phyloP scores from a whole-genome alignment of 2,797 vertebrate species.

The Hemitrygon akajei region DNA sequence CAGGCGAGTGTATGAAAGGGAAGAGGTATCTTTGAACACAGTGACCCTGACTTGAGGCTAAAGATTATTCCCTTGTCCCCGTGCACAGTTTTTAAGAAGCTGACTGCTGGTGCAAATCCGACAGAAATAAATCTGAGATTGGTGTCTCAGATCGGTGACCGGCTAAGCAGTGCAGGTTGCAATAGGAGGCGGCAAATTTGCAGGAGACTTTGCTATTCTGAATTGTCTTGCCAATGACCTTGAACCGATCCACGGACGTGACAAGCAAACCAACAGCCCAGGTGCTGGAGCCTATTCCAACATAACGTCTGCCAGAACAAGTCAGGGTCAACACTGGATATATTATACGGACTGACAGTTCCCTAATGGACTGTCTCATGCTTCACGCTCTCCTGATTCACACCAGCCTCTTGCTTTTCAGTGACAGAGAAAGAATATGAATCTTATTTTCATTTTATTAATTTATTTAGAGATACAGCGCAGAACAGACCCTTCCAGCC shows the following conservation, averaged over 20 bases:
- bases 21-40: neutral
- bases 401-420: neutral
- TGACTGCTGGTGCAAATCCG: neutral
- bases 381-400: neutral
- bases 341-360: neutral
- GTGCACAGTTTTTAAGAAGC: neutral
- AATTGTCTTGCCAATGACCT: neutral
- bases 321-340: neutral
- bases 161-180: neutral
- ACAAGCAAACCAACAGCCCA: neutral
- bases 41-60: neutral
- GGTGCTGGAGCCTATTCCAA: neutral
- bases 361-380: neutral
- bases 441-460: too few species aligned
- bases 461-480: too few species aligned
- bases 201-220: neutral
- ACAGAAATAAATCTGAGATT: neutral
- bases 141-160: too few species aligned
- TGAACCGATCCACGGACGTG: too few species aligned
- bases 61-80: neutral
- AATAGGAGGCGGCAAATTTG: too few species aligned
- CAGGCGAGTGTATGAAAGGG: neutral
- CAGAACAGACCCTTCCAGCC: too few species aligned
- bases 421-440: too few species aligned
- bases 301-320: neutral